phyloP scores from a whole-genome alignment of 2,888 invertebrate species.

The Tetranychus piercei region DNA sequence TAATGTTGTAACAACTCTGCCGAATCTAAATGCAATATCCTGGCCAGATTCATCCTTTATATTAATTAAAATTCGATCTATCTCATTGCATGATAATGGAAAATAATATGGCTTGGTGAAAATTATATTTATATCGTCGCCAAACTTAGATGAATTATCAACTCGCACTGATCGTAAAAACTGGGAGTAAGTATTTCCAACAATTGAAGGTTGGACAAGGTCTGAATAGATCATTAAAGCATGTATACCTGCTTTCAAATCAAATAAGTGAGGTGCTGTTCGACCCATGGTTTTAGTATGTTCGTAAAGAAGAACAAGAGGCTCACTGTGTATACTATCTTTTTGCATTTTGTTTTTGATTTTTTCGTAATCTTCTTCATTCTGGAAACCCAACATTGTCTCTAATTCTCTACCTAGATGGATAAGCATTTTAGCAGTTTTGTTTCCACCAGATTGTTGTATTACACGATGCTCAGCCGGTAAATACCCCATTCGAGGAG shows the following conservation, averaged over 20 bases:
- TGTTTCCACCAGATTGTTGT: neutral
- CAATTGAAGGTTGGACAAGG: conserved; percentile 4
- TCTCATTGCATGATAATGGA: neutral
- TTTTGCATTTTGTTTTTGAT: too few relatives aligned
- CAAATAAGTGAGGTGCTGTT: neutral
- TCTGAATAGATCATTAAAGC: conserved; percentile 9
- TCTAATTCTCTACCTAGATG: neutral
- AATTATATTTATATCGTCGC: neutral
- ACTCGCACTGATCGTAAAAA: conserved; percentile 9
- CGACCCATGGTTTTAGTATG: too few relatives aligned
- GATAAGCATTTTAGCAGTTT: neutral
- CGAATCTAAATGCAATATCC: too few relatives aligned
- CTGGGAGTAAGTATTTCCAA: conserved; percentile 1
- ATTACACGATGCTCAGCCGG: neutral
- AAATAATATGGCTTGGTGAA: conserved; percentile 7
- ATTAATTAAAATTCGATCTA: too few relatives aligned
- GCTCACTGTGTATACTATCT: neutral
- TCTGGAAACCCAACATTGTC: neutral
- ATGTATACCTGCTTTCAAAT: neutral
- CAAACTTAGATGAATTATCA: neutral
- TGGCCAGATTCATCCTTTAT: too few relatives aligned
- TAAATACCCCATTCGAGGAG: too few relatives aligned
- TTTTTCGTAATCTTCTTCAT: neutral
- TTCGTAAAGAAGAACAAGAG: too few relatives aligned
- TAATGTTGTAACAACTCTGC: too few relatives aligned